phyloP scores from a whole-genome alignment of 2,888 invertebrate genomes.

The Phengaris arion region DNA sequence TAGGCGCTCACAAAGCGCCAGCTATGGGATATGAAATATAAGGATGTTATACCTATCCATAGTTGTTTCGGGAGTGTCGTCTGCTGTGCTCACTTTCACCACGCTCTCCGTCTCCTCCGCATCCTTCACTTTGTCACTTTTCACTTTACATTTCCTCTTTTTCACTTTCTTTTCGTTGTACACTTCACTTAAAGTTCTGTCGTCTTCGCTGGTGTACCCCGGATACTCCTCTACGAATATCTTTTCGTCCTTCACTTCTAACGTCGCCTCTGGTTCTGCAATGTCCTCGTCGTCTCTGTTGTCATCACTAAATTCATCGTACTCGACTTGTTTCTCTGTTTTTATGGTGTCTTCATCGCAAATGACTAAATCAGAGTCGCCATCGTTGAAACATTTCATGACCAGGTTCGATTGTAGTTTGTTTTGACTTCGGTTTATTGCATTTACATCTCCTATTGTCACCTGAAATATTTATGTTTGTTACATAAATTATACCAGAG shows the following conservation, averaged over 20 bases:
- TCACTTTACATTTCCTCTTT: conserved; percentile 34
- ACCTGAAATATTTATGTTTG: conserved; percentile 47
- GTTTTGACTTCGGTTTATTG: conserved; percentile 48
- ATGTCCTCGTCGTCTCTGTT: conserved; percentile 31
- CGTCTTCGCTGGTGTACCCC: conserved; percentile 54
- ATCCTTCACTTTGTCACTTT: conserved; percentile 38
- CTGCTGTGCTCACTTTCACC: conserved; percentile 39
- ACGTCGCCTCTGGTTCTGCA: conserved; percentile 28
- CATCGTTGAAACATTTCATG: conserved; percentile 46
- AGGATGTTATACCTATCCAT: conserved; percentile 52
- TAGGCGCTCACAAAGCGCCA: background rate
- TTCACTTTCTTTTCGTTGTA: conserved; percentile 44
- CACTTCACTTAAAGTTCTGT: conserved; percentile 56
- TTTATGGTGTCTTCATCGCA: conserved; percentile 46
- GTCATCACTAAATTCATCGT: conserved; percentile 32
- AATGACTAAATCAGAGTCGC: conserved; percentile 48
- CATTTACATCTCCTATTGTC: conserved; percentile 54
- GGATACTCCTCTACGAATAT: conserved; percentile 56
- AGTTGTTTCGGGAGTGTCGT: conserved; percentile 47
- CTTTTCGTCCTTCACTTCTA: conserved; percentile 36
- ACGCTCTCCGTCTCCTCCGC: conserved; percentile 37
- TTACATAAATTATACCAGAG: background rate
- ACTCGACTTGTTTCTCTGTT: conserved; percentile 35
- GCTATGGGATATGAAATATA: background rate
- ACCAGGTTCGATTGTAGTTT: conserved; percentile 47